These are phyloP conservation scores for Xylophagus ater DNA, from an alignment of 2,888 invertebrate genomes.

Conservation along the genomic window DNA sequence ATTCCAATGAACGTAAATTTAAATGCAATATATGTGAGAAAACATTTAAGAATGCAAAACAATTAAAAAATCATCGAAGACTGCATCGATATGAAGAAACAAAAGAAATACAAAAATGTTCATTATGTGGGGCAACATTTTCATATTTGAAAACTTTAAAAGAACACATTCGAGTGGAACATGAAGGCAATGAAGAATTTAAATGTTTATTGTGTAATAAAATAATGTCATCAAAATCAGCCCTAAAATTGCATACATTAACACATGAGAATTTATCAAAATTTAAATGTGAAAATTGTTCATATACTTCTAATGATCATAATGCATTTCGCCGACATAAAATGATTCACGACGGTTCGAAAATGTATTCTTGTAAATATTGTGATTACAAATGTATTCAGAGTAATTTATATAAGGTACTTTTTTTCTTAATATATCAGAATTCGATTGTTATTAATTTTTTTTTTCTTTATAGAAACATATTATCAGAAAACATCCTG, in stretches of 20 bases:
- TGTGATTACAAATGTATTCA: slow-evolving; percentile 74
- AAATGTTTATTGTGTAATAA: slow-evolving; percentile 42
- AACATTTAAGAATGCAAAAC: slow-evolving; percentile 67
- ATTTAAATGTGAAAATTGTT: slow-evolving; percentile 62
- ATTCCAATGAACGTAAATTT: slow-evolving; percentile 51
- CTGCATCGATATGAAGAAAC: slow-evolving; percentile 42
- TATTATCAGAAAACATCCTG: slow-evolving; percentile 67
- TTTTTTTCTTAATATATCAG: background rate
- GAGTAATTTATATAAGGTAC: slow-evolving; percentile 59
- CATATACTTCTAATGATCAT: slow-evolving; percentile 64
- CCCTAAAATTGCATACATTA: slow-evolving; percentile 44
- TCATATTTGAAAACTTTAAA: slow-evolving; percentile 38
- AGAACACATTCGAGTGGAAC: slow-evolving; percentile 44
- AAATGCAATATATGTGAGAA: slow-evolving; percentile 58
- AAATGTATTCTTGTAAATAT: slow-evolving; percentile 64
- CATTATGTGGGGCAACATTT: slow-evolving; percentile 31
- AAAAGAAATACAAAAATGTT: slow-evolving; percentile 36
- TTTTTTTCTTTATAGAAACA: slow-evolving; percentile 42
- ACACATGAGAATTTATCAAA: slow-evolving; percentile 36
- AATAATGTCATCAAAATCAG: slow-evolving; percentile 38
- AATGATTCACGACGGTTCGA: slow-evolving; percentile 61
- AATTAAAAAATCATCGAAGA: slow-evolving; percentile 63
- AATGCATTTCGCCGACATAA: slow-evolving; percentile 72
- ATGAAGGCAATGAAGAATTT: slow-evolving; percentile 46
- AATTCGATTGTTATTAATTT: background rate